Conservation (phyloP, 1,140 invertebrate genomes). For the Caenorhabditis briggsae region DNA sequence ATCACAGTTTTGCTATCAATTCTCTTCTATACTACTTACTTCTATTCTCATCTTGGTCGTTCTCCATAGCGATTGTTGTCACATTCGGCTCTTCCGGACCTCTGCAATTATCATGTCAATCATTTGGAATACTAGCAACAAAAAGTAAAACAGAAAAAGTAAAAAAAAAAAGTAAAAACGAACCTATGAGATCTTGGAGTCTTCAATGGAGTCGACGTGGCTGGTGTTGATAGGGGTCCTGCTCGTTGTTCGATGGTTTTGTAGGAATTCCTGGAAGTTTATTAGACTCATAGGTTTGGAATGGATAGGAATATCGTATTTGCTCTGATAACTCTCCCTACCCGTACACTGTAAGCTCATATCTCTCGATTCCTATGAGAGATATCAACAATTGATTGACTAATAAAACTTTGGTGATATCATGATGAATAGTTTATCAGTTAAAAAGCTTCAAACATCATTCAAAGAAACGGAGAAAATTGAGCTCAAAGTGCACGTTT, state of each 20-base stretch:
- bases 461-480: no score
- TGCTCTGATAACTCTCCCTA: no score
- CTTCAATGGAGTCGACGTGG: conserved; percentile 20
- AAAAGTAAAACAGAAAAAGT: background rate
- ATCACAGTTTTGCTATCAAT: no score
- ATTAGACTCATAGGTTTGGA: background rate
- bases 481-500: no score
- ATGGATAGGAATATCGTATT: no score
- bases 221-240: background rate
- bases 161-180: background rate
- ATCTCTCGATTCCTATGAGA: no score
- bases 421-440: no score
- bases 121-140: background rate
- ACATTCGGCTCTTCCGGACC: conserved; percentile 15
- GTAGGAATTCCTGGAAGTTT: conserved; percentile 1
- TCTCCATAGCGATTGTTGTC: conserved; percentile 36
- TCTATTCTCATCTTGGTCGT: conserved; percentile 26
- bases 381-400: no score
- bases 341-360: no score
- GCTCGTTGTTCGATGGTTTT: conserved; percentile 1
- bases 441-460: no score
- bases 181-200: conserved; percentile 33
- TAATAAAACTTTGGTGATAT: no score
- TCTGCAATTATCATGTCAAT: conserved; percentile 41
- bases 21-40: background rate